phyloP scores from a whole-genome alignment of 2,888 invertebrate species.

The Andrena hattorfiana region DNA sequence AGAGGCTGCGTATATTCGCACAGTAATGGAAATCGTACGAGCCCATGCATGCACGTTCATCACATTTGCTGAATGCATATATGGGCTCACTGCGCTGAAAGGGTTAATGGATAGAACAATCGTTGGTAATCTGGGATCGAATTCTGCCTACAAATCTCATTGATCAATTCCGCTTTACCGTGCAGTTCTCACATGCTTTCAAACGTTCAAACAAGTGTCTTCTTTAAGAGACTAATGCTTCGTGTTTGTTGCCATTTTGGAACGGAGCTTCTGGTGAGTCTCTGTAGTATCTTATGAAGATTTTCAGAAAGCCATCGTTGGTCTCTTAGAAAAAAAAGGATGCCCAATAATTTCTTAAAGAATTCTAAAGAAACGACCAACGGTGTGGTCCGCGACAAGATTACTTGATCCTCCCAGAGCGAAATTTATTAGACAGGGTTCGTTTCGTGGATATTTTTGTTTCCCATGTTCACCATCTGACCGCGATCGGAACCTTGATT shows the following conservation, averaged over 20 bases:
- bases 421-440: conserved; percentile 16
- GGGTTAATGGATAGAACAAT: neutral
- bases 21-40: neutral
- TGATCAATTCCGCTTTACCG: neutral
- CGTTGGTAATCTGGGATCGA: neutral
- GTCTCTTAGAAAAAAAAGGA: neutral
- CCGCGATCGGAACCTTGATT: neutral
- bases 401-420: neutral
- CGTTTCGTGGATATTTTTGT: neutral
- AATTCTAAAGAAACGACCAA: conserved; percentile 1
- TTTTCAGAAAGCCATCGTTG: neutral
- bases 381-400: conserved; percentile 7
- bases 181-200: neutral
- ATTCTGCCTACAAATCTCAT: neutral
- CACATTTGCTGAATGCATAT: neutral
- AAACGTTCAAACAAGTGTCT: too few species aligned
- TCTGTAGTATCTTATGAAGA: neutral
- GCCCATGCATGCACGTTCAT: neutral
- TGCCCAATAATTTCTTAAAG: neutral
- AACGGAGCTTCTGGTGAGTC: too few species aligned
- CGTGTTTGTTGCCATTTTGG: too few species aligned
- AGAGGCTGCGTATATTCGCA: neutral
- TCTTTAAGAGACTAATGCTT: too few species aligned
- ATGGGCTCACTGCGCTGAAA: neutral
- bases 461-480: neutral